These are phyloP conservation scores for Machimus rusticus DNA, from an alignment of 2,888 invertebrate species.

Conservation along the genomic window DNA sequence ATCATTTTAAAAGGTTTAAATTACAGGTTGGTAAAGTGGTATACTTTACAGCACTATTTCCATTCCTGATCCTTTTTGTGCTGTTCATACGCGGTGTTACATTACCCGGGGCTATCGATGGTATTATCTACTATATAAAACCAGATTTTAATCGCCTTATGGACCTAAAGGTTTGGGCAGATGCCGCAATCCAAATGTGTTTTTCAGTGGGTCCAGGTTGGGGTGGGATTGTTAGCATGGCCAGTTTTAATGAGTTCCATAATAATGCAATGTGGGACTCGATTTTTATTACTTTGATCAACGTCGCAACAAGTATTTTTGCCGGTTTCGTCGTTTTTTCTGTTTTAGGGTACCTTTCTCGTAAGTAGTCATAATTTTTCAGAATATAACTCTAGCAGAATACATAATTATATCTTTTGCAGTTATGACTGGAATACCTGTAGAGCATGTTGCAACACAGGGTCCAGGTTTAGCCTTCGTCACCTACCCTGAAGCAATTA, in stretches of 20 bases:
- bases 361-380: conserved; percentile 48
- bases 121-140: conserved; percentile 78
- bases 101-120: conserved; percentile 79
- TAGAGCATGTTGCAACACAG: conserved; percentile 78
- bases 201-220: conserved; percentile 89
- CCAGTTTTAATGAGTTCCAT: conserved; percentile 80
- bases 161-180: conserved; percentile 87
- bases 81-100: conserved; percentile 81
- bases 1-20: conserved; percentile 74
- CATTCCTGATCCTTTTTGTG: conserved; percentile 76
- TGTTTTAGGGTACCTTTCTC: conserved; percentile 77
- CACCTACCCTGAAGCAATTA: conserved; percentile 80
- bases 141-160: conserved; percentile 80
- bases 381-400: background rate
- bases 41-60: conserved; percentile 87
- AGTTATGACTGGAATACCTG: conserved; percentile 74
- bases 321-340: conserved; percentile 84
- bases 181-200: conserved; percentile 92
- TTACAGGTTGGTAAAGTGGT: conserved; percentile 66
- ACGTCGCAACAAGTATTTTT: conserved; percentile 79
- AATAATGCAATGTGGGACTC: conserved; percentile 74
- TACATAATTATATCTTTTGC: background rate
- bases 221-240: conserved; percentile 86
- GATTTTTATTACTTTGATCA: conserved; percentile 74
- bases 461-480: conserved; percentile 82